phyloP scores from a whole-genome alignment of 2,113 vertebrate species.

The Dromiciops gliroides region DNA sequence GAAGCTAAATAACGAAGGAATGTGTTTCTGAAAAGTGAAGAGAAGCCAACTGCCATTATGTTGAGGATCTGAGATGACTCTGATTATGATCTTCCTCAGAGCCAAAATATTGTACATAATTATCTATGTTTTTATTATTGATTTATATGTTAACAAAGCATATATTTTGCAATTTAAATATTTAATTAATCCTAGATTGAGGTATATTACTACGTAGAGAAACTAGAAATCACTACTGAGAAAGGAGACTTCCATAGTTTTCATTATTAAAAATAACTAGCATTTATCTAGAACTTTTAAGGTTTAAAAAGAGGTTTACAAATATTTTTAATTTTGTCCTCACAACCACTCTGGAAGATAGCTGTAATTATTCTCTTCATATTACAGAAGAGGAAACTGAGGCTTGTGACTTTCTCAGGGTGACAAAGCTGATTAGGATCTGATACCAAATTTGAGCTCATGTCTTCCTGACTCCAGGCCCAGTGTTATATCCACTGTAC shows the following conservation, averaged over 20 bases:
- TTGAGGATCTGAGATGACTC: background rate
- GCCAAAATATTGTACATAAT: background rate
- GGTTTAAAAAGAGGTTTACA: constrained; percentile 32
- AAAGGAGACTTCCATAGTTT: too few species aligned
- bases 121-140: background rate
- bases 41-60: background rate
- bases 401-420: background rate
- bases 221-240: background rate
- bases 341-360: background rate
- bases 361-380: background rate
- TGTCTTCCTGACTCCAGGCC: background rate
- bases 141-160: background rate
- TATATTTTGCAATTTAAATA: background rate
- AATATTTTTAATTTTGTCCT: constrained; percentile 25
- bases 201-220: background rate
- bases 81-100: background rate
- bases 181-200: background rate
- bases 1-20: too few species aligned
- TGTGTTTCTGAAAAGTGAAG: background rate
- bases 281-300: constrained; percentile 13
- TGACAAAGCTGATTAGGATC: background rate
- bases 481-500: background rate
- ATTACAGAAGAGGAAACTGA: constrained; percentile 52
- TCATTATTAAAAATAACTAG: constrained; percentile 1
- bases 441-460: background rate